Evolutionary conservation across 2,113 vertebrate species (phyloP), one percentile per base, ranked within the genome.

Genomic region (Neodontobutis hainanensis): DNA sequence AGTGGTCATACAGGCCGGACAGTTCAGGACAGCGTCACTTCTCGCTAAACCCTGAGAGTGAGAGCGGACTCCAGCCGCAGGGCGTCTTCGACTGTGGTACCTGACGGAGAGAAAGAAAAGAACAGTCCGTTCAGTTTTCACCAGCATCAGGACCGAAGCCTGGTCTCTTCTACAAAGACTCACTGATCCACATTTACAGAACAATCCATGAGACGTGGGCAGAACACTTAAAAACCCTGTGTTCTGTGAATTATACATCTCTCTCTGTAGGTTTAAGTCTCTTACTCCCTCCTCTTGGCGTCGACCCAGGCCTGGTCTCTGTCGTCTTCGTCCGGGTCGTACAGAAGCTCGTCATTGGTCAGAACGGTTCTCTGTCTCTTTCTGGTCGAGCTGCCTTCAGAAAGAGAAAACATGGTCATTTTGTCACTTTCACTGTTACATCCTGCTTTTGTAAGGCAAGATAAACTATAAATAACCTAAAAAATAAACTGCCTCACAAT

Each of bases 301-400:
- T 99, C 96, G 38, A 98, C 95, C 97, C 97, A 99, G 44, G 94
- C 96, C 83, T 99, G 97, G 84, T 99, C 94, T 71, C 94, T 87
- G 15, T 89, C 93, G 68, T 99, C 97, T 90, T 96, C 89, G 5
- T 99, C 93, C 4, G 97, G 97, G 79, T 99, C 97, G 51, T 98
- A 99, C 0, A 99, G 80, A 58, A 99, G 88, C 72, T 99, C 97
- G 49, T 98, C 96, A 61, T 98, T 98, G 70, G 94, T 95, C 61
- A 73, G 94, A 44, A 97, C 85, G 14, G 59, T 80, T 3, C 92
- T 92, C 2, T 92, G 92, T 43, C 76, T 94, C 78, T 70, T 84
- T 58, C 68, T 67, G 0, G 81, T 86, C 10, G 92, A 90, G 8
- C 87, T 70, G 66, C 86, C 94, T 95, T 53, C 57, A 6, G 47